These are phyloP conservation scores for Alaudala cheleensis DNA, from an alignment of 2,113 vertebrate species.

Conservation along the genomic window DNA sequence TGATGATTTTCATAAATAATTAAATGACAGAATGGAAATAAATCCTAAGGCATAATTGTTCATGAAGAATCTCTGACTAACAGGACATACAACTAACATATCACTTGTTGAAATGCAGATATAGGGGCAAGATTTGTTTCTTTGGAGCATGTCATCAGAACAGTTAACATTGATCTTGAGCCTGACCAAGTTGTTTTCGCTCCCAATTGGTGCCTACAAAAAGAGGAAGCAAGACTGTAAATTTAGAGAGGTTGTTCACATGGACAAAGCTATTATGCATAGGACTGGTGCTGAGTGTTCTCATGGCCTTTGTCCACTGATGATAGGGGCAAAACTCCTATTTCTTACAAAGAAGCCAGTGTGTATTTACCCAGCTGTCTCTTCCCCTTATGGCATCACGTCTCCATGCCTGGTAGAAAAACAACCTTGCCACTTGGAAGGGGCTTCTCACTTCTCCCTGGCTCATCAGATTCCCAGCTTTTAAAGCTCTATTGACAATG, in stretches of 20 bases:
- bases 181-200: neutral
- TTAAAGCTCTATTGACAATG: neutral
- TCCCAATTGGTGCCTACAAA: neutral
- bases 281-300: neutral
- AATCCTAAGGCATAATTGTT: neutral
- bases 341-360: neutral
- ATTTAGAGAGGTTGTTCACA: neutral
- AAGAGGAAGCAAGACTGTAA: neutral
- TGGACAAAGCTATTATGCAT: neutral
- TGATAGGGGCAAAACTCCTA: neutral
- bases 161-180: neutral
- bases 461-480: neutral
- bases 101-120: neutral
- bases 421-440: rapidly evolving
- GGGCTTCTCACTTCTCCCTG: neutral
- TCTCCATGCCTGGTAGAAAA: neutral
- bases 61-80: neutral
- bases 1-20: neutral
- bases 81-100: neutral
- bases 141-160: neutral
- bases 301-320: neutral
- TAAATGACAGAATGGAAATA: neutral
- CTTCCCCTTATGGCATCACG: neutral
- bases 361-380: neutral
- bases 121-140: neutral